Conservation (phyloP, 2,797 vertebrate genomes). For the Netta rufina region DNA sequence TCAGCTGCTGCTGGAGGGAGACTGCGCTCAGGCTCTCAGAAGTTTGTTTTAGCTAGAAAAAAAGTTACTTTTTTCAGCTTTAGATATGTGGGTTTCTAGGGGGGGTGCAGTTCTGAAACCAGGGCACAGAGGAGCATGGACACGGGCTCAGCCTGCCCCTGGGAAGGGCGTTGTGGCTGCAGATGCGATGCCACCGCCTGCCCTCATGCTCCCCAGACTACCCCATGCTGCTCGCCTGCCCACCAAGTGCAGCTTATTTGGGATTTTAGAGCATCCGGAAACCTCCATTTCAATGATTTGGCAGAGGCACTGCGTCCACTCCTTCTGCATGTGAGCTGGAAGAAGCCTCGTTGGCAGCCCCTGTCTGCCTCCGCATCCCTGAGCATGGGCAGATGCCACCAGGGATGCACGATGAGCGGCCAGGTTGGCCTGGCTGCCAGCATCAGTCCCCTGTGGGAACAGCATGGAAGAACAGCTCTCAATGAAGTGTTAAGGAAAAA, state of each 20-base stretch:
- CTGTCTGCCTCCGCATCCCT: accelerated
- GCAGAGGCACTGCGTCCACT: background rate
- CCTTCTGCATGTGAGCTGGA: background rate
- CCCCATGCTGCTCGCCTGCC: accelerated
- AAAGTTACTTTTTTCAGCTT: background rate
- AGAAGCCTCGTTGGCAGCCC: background rate
- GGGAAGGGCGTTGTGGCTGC: background rate
- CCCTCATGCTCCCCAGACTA: background rate
- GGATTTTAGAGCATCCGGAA: background rate
- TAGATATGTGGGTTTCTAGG: no score
- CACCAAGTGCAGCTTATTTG: accelerated
- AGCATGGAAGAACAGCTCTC: background rate
- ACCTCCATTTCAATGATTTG: background rate
- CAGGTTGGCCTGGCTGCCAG: background rate
- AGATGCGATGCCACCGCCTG: background rate
- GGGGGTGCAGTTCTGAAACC: background rate
- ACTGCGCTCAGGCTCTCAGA: background rate
- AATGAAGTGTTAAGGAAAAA: background rate
- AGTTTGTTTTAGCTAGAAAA: background rate
- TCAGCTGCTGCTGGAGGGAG: background rate
- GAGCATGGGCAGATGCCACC: background rate
- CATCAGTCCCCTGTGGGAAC: background rate
- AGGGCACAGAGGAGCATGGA: background rate
- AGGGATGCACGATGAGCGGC: accelerated
- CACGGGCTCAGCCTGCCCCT: background rate